Evolutionary conservation across 2,888 invertebrate species (phyloP).

Genomic region (Caenorhabditis sp.): DNA sequence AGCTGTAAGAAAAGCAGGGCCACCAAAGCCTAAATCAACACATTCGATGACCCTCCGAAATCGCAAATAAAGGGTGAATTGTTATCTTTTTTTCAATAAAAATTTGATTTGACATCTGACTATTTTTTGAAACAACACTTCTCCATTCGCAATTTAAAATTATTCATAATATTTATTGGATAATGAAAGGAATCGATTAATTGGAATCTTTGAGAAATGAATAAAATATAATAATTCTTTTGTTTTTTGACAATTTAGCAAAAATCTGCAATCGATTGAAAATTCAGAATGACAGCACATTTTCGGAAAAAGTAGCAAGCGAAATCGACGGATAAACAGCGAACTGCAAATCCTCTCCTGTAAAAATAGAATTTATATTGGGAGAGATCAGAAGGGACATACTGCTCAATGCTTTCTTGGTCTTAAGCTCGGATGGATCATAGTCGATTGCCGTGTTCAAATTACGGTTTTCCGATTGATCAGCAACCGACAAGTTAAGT

Average conservation of each 20-base stretch:
- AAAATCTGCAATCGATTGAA: not conserved
- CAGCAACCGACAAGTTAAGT: not conserved
- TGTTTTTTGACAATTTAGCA: too few relatives aligned
- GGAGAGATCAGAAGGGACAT: not conserved
- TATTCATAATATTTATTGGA: not conserved
- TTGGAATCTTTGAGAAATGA: not conserved
- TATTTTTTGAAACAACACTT: too few relatives aligned
- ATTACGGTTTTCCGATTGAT: slow-evolving; percentile 8
- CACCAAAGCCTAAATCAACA: too few relatives aligned
- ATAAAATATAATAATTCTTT: not conserved
- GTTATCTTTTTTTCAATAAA: too few relatives aligned
- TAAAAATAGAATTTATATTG: not conserved
- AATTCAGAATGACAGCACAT: not conserved
- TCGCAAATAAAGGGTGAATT: too few relatives aligned
- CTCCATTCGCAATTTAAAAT: not conserved
- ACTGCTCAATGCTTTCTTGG: slow-evolving; percentile 29
- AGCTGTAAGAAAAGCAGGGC: too few relatives aligned
- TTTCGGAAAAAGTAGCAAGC: not conserved
- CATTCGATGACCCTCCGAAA: too few relatives aligned
- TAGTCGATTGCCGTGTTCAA: slow-evolving; percentile 37
- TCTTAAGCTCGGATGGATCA: slow-evolving; percentile 14
- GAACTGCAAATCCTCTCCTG: slow-evolving; percentile 35
- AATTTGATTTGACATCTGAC: too few relatives aligned
- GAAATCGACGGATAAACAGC: slow-evolving; percentile 16
- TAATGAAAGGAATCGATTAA: not conserved